Conservation (phyloP, 2,888 invertebrate genomes). For the Thalpophila matura region DNA sequence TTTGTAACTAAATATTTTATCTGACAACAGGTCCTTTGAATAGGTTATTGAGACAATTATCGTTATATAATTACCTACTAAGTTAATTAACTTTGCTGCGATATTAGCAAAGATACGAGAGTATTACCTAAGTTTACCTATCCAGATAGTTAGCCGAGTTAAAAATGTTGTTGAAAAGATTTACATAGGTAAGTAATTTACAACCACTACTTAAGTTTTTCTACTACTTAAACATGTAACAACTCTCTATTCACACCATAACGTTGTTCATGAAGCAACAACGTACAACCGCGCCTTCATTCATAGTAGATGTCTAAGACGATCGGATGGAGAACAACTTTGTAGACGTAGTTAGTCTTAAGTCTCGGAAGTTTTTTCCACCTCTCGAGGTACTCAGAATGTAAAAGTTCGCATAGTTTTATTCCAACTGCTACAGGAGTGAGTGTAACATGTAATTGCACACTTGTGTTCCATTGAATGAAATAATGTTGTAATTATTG, state of each 20-base stretch:
- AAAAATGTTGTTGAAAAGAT: constrained; percentile 20
- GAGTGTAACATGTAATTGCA: background rate
- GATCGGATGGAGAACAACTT: constrained; percentile 23
- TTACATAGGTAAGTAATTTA: too few species aligned
- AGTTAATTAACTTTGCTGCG: too few species aligned
- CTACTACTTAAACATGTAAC: constrained; percentile 27
- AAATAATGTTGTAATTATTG: background rate
- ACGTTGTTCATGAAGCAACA: constrained; percentile 27
- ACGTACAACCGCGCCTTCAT: constrained; percentile 4
- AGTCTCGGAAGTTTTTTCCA: constrained; percentile 43
- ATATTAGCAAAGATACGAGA: too few species aligned
- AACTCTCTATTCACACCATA: constrained; percentile 13
- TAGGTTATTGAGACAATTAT: too few species aligned
- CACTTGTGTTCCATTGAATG: background rate
- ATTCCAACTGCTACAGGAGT: constrained; percentile 5
- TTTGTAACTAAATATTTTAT: too few species aligned
- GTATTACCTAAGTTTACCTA: background rate
- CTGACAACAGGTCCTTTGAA: too few species aligned
- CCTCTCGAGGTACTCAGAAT: constrained; percentile 32
- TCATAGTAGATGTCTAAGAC: constrained; percentile 28
- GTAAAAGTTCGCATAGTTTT: constrained; percentile 41
- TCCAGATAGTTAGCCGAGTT: too few species aligned
- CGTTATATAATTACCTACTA: too few species aligned
- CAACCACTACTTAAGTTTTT: constrained; percentile 24
- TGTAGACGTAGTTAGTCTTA: constrained; percentile 25